Percentiles rank a stretch among this genome's conserved stretches.
Conservation (phyloP, 2,113 vertebrate genomes). For the Sturnus vulgaris region DNA sequence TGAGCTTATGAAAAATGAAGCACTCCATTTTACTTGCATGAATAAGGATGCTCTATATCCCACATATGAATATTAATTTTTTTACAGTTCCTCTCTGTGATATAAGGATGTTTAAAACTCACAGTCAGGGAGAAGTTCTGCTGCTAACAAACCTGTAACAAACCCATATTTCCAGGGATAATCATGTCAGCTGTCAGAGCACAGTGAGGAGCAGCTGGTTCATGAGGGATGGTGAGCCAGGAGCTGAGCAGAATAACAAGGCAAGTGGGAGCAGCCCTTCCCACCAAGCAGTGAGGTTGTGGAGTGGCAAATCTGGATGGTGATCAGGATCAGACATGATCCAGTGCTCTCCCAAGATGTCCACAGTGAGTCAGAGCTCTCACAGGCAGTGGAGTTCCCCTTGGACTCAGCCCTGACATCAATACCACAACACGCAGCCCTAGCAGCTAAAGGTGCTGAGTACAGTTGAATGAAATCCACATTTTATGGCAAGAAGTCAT, state of each 20-base stretch:
- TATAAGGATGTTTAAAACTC: neutral
- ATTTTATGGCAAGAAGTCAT: neutral
- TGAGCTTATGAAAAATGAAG: neutral
- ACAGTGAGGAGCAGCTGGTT: neutral
- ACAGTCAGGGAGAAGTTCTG: neutral
- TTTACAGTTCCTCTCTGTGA: neutral
- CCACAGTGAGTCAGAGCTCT: rapidly evolving
- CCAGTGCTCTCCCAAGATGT: neutral
- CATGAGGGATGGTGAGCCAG: rapidly evolving
- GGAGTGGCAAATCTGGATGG: neutral
- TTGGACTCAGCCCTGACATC: neutral
- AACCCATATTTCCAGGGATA: neutral
- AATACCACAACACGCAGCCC: neutral
- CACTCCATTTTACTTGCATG: neutral
- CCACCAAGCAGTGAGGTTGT: neutral
- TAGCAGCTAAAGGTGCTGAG: neutral
- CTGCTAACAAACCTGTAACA: neutral
- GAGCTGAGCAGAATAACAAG: neutral
- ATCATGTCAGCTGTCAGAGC: neutral
- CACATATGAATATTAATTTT: neutral
- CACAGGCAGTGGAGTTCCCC: neutral
- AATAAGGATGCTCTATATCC: neutral
- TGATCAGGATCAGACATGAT: neutral
- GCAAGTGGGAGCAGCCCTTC: neutral
- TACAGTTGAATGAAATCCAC: neutral